phyloP scores from a whole-genome alignment of 2,888 invertebrate genomes.

The Drosophila borealis region DNA sequence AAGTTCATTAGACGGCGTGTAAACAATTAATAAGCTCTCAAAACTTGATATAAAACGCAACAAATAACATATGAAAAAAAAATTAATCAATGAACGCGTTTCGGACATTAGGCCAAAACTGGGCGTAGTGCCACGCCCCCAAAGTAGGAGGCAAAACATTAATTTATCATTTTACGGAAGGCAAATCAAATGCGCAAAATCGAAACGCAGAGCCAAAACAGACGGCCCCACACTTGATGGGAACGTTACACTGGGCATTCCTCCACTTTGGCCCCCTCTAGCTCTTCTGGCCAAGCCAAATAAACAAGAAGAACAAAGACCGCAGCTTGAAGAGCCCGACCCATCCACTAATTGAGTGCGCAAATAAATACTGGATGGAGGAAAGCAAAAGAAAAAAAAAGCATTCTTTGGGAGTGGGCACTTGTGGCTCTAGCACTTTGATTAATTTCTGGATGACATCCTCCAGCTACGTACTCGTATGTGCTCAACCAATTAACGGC shows the following conservation, averaged over 20 bases:
- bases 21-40: slow-evolving; percentile 58
- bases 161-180: slow-evolving; percentile 67
- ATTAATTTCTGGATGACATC: slow-evolving; percentile 62
- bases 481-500: slow-evolving; percentile 64
- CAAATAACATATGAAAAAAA: slow-evolving; percentile 39
- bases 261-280: slow-evolving; percentile 4
- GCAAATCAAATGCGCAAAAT: slow-evolving; percentile 63
- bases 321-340: slow-evolving; percentile 23
- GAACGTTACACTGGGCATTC: slow-evolving; percentile 13
- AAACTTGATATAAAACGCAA: slow-evolving; percentile 36
- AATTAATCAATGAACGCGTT: slow-evolving; percentile 62
- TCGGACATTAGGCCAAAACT: slow-evolving; percentile 43
- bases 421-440: slow-evolving; percentile 57
- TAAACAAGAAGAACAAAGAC: slow-evolving; percentile 68
- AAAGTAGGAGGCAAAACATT: slow-evolving; percentile 19
- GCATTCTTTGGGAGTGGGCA: slow-evolving; percentile 38
- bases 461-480: slow-evolving; percentile 34
- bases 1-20: slow-evolving; percentile 67
- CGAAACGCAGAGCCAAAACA: slow-evolving; percentile 52
- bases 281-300: slow-evolving; percentile 49
- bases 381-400: slow-evolving; percentile 4
- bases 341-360: slow-evolving; percentile 73
- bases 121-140: slow-evolving; percentile 33
- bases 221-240: slow-evolving; percentile 58
- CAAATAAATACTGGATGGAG: slow-evolving; percentile 62